These are phyloP conservation scores for Tychaedon coryphoeus DNA, from an alignment of 2,113 vertebrate species.

Conservation along the genomic window DNA sequence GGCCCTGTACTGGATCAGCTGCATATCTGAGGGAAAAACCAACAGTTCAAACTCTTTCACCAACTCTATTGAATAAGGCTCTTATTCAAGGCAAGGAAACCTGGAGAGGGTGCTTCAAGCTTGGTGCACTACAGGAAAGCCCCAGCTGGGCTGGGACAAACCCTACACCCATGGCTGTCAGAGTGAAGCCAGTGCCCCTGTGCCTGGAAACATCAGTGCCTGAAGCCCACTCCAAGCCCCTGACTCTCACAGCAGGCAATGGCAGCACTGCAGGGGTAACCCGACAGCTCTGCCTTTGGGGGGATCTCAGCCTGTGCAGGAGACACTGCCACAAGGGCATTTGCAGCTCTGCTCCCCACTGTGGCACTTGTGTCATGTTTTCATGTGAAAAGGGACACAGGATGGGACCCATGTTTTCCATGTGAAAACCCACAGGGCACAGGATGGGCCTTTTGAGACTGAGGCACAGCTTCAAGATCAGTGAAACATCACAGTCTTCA, in stretches of 20 bases:
- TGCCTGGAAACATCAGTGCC: background rate
- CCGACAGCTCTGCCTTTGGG: background rate
- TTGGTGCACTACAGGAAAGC: background rate
- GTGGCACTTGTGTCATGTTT: accelerated
- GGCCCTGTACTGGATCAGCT: slow-evolving; percentile 59
- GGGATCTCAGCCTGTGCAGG: background rate
- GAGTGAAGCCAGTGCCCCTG: background rate
- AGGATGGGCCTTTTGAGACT: background rate
- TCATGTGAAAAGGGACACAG: background rate
- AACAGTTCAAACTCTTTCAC: background rate
- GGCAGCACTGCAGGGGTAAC: background rate
- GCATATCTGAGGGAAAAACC: slow-evolving; percentile 62
- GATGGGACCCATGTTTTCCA: background rate
- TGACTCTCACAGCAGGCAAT: background rate
- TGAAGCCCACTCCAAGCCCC: background rate
- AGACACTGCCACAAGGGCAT: background rate
- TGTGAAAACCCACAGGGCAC: background rate
- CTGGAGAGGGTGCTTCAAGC: background rate
- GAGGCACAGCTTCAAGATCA: background rate
- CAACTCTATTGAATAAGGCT: background rate
- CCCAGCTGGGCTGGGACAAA: background rate
- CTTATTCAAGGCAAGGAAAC: background rate
- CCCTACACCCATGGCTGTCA: background rate
- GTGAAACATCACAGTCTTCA: background rate
- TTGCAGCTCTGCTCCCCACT: background rate